These are phyloP conservation scores for Panthera leo DNA, from an alignment of 2,113 vertebrate species.

Conservation along the genomic window DNA sequence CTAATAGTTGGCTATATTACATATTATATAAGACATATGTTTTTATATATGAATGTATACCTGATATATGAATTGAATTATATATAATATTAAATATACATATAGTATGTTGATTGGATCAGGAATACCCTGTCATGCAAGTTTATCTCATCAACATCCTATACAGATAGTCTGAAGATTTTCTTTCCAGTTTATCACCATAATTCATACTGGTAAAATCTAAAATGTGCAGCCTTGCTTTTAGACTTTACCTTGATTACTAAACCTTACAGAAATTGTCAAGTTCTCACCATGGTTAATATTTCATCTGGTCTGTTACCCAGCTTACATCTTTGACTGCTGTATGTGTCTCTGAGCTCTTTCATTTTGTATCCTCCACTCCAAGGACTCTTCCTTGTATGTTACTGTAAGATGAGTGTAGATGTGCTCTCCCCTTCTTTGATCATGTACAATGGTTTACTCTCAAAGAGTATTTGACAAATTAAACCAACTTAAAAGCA, in stretches of 20 bases:
- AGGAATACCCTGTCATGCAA: background rate
- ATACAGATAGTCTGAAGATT: background rate
- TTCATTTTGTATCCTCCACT: background rate
- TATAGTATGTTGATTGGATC: background rate
- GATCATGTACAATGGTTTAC: background rate
- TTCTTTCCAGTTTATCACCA: background rate
- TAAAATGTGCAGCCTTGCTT: background rate
- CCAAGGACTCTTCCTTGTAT: background rate
- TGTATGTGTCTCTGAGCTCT: background rate
- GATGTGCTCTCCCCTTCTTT: background rate
- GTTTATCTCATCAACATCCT: background rate
- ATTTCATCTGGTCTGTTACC: background rate
- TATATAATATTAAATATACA: background rate
- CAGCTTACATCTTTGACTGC: background rate
- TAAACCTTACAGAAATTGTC: background rate
- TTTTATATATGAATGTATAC: background rate
- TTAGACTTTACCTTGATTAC: background rate
- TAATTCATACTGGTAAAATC: background rate
- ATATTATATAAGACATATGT: background rate
- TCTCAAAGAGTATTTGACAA: slow-evolving; percentile 30
- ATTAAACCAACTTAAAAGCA: slow-evolving; percentile 26
- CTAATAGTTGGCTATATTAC: background rate
- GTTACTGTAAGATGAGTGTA: background rate
- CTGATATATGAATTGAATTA: background rate
- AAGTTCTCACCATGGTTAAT: background rate